Base-by-base conservation (phyloP, 2,888 invertebrate genomes). In the Nomada hirtipes region DNA sequence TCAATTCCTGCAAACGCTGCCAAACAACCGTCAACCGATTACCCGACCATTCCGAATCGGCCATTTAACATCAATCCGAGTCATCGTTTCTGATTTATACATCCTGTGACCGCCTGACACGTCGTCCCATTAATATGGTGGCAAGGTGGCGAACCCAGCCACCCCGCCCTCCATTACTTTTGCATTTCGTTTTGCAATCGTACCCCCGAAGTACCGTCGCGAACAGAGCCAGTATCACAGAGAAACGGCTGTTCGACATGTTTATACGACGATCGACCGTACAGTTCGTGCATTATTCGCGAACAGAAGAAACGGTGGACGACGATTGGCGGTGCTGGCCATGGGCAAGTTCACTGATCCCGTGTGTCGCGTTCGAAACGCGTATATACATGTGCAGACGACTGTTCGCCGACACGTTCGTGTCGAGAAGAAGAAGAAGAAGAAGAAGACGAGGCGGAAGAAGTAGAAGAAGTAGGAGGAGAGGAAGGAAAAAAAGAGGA, bases 261-360 rank as follows among this genome's bases (percentile, higher is more conserved):
- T 76, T 85, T 82, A 60, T 82, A 86, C 73, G 55, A 57, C 76
- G 76, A 20, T 36, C 71, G 75, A 52, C 59, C 71, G 71, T 84
- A 76, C 72, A 36, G 55, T 57, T 50, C 23, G 73, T 65, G 84
- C 60, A 84, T 84, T 69, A 83, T 88, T 77, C 69, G 68, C 75
- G 67, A 81, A 73, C 78, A 76, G 88, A 83, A 73, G 68, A 67
- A 76, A 47, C 76, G 18, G 59, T 64, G 79, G 72, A 76, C 60
- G 74, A 26, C 72, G 81, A 81, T 87, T 69, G 73, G 64, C 61
- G 42, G 29, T 29, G 60, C 73, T 84, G 88, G 86, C 90, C 89
- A 89, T 89, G 89, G 90, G 52, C 71, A 85, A 85, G 89, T 89
- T 89, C 89, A 88, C 82, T 89, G 89, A 88, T 89, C 89, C 87